Evolutionary conservation across 2,797 vertebrate species (phyloP), one percentile per base, ranked within the genome.

Genomic region (Bovichtus variegatus): DNA sequence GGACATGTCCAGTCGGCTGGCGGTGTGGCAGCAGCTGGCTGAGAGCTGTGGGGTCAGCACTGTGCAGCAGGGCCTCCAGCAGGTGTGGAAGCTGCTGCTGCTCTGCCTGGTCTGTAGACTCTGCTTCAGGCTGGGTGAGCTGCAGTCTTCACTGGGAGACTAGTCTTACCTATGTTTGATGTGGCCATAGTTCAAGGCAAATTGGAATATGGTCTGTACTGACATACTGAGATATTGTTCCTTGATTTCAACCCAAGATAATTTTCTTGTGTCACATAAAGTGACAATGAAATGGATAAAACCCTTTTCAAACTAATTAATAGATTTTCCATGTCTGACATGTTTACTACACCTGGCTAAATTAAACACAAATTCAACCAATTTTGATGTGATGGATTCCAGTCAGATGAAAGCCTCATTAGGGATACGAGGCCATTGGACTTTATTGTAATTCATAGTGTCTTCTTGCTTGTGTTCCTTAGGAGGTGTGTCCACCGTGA

Each of bases 71-170:
- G 96, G 97, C 21, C 68, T 97, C 25, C 95, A 97, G 85, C 97
- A 98, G 93, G 90, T 97, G 59, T 97, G 97, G 97, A 93, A 90
- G 66, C 96, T 98, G 59, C 92, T 98, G 83, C 91, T 97, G 41
- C 94, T 97, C 92, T 98, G 97, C 87, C 89, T 97, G 9, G 43
- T 89, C 47, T 97, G 96, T 86, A 93, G 97, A 71, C 74, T 97
- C 34, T 84, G 95, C 76, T 97, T 97, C 95, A 96, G 94, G 84
- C 90, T 96, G 23, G 95, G 97, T 98, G 91, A 96, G 95, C 11
- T 59, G 23, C 34, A 71, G 13, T 2, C 15, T 23, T 11, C 10
- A 12, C 11, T 60, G 13, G 11, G 57, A 23, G 18, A 6, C 19
- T 36, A 0, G 4, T 69, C 40, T 36, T 3, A 16, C 4, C 29